These are phyloP conservation scores for Magallana angulata DNA, from an alignment of 1,140 invertebrate genomes.

Conservation along the genomic window DNA sequence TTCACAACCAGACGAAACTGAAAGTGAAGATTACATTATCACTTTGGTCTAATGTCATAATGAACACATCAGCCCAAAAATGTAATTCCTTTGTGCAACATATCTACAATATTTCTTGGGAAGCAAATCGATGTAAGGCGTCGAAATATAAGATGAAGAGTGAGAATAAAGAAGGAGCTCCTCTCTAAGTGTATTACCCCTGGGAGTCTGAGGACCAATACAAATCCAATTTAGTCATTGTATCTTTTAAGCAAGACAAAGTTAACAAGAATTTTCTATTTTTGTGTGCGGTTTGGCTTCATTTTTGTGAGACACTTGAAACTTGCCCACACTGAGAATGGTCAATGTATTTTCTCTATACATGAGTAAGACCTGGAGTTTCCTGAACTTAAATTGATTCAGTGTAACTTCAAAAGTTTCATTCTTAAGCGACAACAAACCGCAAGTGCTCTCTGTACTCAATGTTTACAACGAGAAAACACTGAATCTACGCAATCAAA, in stretches of 20 bases:
- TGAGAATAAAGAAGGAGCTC: not conserved
- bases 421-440: not conserved
- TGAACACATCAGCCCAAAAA: not conserved
- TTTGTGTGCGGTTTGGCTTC: constrained; percentile 6
- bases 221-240: not conserved
- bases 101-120: not conserved
- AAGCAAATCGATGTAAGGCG: not conserved
- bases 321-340: not conserved
- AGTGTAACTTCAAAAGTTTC: not conserved
- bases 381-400: not conserved
- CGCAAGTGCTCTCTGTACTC: not conserved
- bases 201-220: not conserved
- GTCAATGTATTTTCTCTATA: not conserved
- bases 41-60: not conserved
- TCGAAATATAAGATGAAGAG: not conserved
- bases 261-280: constrained; percentile 22
- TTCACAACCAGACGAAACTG: constrained; percentile 98
- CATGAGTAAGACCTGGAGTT: not conserved
- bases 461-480: not conserved
- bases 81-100: constrained; percentile 13
- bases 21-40: constrained; percentile 55
- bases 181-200: too few relatives aligned
- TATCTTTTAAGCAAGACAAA: constrained; percentile 8
- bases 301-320: constrained; percentile 5
- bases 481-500: not conserved